Conservation (phyloP, 2,797 vertebrate genomes). For the Neomorphus geoffroyi region DNA sequence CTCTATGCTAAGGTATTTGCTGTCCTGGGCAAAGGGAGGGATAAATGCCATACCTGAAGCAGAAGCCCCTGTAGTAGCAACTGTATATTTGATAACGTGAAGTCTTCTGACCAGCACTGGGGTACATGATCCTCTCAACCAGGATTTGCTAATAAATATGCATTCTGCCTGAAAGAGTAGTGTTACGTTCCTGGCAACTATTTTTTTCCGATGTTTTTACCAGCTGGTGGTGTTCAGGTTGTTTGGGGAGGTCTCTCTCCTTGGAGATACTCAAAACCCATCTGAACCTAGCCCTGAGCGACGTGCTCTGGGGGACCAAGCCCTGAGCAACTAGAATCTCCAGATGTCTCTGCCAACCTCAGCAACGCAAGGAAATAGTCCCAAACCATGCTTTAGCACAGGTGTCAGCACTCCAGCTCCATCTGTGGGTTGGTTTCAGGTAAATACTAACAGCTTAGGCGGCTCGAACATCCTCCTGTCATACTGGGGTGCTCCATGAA, state of each 20-base stretch:
- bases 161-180: background rate
- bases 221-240: background rate
- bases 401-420: background rate
- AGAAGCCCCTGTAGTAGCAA: background rate
- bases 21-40: background rate
- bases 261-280: background rate
- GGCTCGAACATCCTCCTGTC: background rate
- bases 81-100: too few relatives aligned
- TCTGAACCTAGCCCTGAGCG: background rate
- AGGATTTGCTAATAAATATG: background rate
- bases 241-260: background rate
- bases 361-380: background rate
- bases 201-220: background rate
- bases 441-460: accelerated
- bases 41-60: background rate
- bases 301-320: background rate
- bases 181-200: accelerated
- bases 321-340: background rate
- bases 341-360: background rate
- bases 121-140: accelerated
- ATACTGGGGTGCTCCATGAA: background rate
- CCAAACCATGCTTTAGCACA: background rate
- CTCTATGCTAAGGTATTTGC: background rate
- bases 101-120: background rate
- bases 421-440: background rate